phyloP scores from a whole-genome alignment of 2,888 invertebrate genomes.

The Euzetes globulus region DNA sequence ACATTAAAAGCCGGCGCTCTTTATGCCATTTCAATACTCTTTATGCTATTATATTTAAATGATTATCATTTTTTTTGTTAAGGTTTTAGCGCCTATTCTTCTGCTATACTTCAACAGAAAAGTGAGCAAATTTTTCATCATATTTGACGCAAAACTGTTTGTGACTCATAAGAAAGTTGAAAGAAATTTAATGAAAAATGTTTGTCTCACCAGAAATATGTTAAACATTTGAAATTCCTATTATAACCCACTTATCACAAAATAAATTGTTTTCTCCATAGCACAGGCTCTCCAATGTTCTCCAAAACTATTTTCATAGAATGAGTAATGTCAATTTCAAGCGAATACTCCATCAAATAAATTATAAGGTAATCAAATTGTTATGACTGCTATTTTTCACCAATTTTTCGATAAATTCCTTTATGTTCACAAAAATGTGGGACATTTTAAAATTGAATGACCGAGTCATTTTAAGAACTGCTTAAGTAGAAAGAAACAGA shows the following conservation, averaged over 20 bases:
- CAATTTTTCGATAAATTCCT: no score
- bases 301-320: no score
- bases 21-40: not conserved
- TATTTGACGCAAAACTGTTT: not conserved
- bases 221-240: not conserved
- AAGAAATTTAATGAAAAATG: not conserved
- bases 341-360: no score
- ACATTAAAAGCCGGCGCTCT: not conserved
- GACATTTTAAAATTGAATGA: no score
- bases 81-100: not conserved
- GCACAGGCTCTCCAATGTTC: no score
- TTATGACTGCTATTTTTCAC: no score
- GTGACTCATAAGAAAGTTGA: not conserved
- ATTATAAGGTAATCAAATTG: no score
- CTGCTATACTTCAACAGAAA: not conserved
- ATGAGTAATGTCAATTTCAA: no score
- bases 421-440: no score
- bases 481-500: no score
- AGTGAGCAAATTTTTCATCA: not conserved
- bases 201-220: constrained; percentile 6
- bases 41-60: not conserved
- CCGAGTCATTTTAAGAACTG: no score
- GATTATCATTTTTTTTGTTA: not conserved
- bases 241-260: not conserved
- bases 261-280: not conserved